phyloP scores from a whole-genome alignment of 2,113 vertebrate species.

The Elgaria multicarinata region DNA sequence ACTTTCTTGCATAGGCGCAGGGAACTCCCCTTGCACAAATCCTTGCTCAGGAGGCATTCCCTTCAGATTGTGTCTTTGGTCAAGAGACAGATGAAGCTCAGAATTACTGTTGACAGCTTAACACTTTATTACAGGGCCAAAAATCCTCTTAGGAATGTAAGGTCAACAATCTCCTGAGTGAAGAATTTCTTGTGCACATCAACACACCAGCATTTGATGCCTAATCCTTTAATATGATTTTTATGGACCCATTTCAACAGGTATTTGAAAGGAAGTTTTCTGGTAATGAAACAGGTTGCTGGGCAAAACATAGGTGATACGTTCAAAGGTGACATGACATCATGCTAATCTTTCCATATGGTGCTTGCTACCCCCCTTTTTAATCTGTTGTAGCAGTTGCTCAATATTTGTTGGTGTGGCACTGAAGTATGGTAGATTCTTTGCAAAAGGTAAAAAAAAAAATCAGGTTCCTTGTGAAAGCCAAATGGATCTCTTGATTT shows the following conservation, averaged over 20 bases:
- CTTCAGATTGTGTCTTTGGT: conserved; percentile 34
- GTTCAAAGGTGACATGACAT: conserved; percentile 16
- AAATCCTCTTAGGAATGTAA: conserved; percentile 73
- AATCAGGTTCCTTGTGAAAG: background rate
- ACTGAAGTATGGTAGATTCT: background rate
- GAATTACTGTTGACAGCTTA: conserved; percentile 72
- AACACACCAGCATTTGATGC: conserved; percentile 61
- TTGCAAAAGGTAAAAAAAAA: background rate
- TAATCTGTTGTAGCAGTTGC: background rate
- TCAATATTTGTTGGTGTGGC: conserved; percentile 20
- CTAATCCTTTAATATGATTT: conserved; percentile 75
- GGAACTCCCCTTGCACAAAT: background rate
- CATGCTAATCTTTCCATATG: background rate
- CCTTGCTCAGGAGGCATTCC: background rate
- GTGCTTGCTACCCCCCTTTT: background rate
- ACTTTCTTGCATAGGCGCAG: conserved; percentile 37
- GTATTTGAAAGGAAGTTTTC: conserved; percentile 45
- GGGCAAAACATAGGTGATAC: conserved; percentile 25
- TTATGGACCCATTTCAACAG: conserved; percentile 70
- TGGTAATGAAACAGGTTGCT: conserved; percentile 50
- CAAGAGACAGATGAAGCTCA: conserved; percentile 43
- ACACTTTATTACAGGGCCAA: conserved; percentile 66
- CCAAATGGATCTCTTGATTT: background rate
- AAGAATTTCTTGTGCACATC: conserved; percentile 70
- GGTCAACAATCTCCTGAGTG: conserved; percentile 60